Conservation (phyloP, 2,888 invertebrate genomes). For the Gryllus longicercus region DNA sequence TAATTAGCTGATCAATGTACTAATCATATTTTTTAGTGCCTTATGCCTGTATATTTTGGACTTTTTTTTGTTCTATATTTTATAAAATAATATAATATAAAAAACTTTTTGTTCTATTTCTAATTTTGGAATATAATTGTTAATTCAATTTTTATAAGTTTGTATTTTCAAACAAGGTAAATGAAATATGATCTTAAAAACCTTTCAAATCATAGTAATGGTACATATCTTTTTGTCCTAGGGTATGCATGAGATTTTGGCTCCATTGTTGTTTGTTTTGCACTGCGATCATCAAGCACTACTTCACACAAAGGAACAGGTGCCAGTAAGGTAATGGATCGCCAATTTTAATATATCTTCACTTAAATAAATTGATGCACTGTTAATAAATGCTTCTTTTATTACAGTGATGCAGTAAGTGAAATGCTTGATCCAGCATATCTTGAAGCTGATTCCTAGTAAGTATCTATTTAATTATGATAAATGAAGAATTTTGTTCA, state of each 20-base stretch:
- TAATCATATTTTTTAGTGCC: too few species aligned
- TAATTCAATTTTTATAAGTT: too few species aligned
- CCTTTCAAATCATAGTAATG: too few species aligned
- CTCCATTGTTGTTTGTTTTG: slow-evolving; percentile 73
- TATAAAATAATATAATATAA: too few species aligned
- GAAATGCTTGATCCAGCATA: slow-evolving; percentile 64
- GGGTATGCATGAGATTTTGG: slow-evolving; percentile 85
- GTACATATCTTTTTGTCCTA: slow-evolving; percentile 40
- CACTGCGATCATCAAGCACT: slow-evolving; percentile 70
- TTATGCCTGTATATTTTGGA: too few species aligned
- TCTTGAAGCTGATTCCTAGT: slow-evolving; percentile 79
- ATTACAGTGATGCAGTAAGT: slow-evolving; percentile 60
- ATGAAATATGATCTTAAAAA: too few species aligned
- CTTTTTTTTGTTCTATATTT: too few species aligned
- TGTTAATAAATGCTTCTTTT: slow-evolving; percentile 19
- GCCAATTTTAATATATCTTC: not conserved
- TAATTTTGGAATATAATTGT: too few species aligned
- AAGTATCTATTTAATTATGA: slow-evolving; percentile 48
- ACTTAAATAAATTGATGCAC: not conserved
- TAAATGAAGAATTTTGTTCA: slow-evolving; percentile 21
- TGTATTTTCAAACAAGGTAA: too few species aligned
- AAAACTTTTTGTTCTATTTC: too few species aligned
- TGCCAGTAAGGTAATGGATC: slow-evolving; percentile 40
- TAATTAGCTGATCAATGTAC: too few species aligned
- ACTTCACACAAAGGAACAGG: slow-evolving; percentile 57